Percentiles rank a stretch among this genome's conserved stretches.
Conservation (phyloP, 1,140 invertebrate genomes). For the Cheumatopsyche charites region DNA sequence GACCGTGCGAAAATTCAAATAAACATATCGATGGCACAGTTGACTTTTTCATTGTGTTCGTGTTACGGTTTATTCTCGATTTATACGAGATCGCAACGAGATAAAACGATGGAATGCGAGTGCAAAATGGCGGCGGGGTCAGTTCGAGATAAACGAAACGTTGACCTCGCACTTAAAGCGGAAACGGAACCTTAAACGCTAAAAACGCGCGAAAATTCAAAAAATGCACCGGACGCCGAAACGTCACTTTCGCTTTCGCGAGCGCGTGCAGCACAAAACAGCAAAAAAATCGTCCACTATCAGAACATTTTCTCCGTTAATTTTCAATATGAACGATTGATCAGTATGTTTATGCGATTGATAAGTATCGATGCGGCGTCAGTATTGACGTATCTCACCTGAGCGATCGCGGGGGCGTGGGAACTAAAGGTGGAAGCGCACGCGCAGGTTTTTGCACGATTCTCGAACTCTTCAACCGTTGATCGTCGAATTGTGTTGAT, state of each 20-base stretch:
- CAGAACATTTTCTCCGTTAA: too few species aligned
- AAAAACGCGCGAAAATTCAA: background rate
- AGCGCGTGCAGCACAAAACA: too few species aligned
- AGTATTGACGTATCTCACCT: slow-evolving; percentile 19
- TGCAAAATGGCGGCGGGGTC: slow-evolving; percentile 37
- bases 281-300: too few species aligned
- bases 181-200: background rate
- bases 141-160: slow-evolving; percentile 34
- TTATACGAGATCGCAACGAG: background rate
- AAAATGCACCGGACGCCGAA: too few species aligned
- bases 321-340: too few species aligned
- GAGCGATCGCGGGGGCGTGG: slow-evolving; percentile 20
- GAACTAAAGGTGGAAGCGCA: background rate
- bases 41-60: background rate
- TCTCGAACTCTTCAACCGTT: background rate
- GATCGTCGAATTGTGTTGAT: too few species aligned
- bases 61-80: slow-evolving; percentile 3
- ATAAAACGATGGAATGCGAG: slow-evolving; percentile 14
- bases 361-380: background rate
- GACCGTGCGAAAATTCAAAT: background rate
- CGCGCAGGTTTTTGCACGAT: background rate
- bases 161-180: slow-evolving; percentile 8
- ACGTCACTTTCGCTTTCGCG: too few species aligned
- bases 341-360: too few species aligned
- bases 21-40: background rate